phyloP scores from a whole-genome alignment of 2,888 invertebrate species.

The Lithophane semibrunnea region DNA sequence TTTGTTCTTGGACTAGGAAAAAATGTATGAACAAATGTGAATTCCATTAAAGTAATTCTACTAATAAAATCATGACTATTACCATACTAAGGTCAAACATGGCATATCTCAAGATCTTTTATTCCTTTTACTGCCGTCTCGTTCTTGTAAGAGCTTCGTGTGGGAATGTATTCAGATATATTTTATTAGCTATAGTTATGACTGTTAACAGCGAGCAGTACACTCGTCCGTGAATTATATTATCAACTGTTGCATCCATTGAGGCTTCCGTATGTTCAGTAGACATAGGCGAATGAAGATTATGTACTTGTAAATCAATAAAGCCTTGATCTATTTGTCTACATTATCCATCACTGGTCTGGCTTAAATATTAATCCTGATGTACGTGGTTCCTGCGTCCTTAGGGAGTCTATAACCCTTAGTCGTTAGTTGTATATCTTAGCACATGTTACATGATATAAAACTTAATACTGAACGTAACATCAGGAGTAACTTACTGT shows the following conservation, averaged over 20 bases:
- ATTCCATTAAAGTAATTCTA: constrained; percentile 9
- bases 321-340: constrained; percentile 18
- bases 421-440: constrained; percentile 47
- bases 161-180: constrained; percentile 52
- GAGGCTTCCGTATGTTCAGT: constrained; percentile 15
- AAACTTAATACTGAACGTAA: constrained; percentile 42
- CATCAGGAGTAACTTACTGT: constrained; percentile 35
- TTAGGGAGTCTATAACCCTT: constrained; percentile 36
- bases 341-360: constrained; percentile 11
- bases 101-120: constrained; percentile 26
- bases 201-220: constrained; percentile 31
- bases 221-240: constrained; percentile 25
- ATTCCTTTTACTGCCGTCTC: constrained; percentile 37
- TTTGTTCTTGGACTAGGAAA: neutral
- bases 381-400: constrained; percentile 32
- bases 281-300: constrained; percentile 9
- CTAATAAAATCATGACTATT: constrained; percentile 30
- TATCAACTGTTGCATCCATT: constrained; percentile 60
- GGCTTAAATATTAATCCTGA: constrained; percentile 37
- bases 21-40: constrained; percentile 5
- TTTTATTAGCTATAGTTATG: constrained; percentile 49
- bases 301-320: constrained; percentile 22
- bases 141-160: constrained; percentile 35
- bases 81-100: constrained; percentile 21
- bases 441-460: constrained; percentile 42